A percentile compares a stretch with the other conserved stretches of the same genome.
Conservation (phyloP, 2,888 invertebrate genomes). For the Malthinus seriepunctatus region DNA sequence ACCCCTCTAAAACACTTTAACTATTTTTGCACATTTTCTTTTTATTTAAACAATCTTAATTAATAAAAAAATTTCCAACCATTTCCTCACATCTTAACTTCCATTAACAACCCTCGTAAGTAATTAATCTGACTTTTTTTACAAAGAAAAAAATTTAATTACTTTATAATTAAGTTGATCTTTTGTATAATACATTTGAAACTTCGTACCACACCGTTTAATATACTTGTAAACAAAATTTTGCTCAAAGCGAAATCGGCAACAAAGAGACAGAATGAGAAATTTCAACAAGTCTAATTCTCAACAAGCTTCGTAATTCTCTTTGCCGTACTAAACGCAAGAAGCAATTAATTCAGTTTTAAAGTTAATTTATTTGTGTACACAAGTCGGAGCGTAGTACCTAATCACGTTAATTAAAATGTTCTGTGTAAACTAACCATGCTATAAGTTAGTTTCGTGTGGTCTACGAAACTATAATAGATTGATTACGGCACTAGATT, state of each 20-base stretch:
- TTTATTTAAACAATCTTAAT: no score
- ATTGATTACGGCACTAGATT: conserved; percentile 50
- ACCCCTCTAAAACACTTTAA: conserved; percentile 12
- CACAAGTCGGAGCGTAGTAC: conserved; percentile 50
- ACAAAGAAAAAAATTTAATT: no score
- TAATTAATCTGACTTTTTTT: no score
- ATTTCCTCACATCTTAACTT: no score
- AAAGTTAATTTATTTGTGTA: conserved; percentile 57
- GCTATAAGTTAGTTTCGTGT: conserved; percentile 38
- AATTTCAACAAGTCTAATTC: conserved; percentile 50
- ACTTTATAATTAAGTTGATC: no score
- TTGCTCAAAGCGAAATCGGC: conserved; percentile 27
- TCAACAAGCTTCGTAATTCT: conserved; percentile 47
- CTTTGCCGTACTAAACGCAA: conserved; percentile 50
- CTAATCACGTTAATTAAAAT: conserved; percentile 58
- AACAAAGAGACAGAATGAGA: conserved; percentile 46
- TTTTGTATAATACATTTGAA: no score
- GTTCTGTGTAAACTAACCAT: conserved; percentile 44
- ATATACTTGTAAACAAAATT: conserved; percentile 32
- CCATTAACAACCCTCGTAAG: no score
- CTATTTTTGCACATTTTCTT: not conserved
- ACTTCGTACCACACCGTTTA: conserved; percentile 14
- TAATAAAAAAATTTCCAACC: no score
- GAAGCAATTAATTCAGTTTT: conserved; percentile 57
- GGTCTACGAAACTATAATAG: conserved; percentile 37